A percentile compares a stretch with the other conserved stretches of the same genome.
phyloP scores from a whole-genome alignment of 30 jellyfish, hydroid and myxozoan species.

The Haliclystus octoradiatus region DNA sequence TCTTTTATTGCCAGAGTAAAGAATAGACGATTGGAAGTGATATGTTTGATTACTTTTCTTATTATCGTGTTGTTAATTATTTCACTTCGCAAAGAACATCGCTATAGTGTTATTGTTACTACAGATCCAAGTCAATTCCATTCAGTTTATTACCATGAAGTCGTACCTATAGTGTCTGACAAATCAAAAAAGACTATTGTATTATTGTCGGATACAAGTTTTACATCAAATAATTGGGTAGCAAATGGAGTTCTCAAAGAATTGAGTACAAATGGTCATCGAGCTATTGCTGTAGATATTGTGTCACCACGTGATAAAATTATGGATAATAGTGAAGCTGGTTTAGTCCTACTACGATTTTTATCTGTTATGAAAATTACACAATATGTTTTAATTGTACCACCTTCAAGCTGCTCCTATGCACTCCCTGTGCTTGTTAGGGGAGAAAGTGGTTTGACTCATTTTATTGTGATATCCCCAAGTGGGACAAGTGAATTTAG shows the following conservation, averaged over 20 bases:
- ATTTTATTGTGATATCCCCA: background rate
- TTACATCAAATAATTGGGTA: background rate
- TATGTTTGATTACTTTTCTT: no score
- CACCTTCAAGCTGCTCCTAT: background rate
- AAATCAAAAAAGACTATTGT: background rate
- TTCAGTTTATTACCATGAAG: no score
- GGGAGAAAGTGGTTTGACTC: background rate
- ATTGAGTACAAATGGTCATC: background rate
- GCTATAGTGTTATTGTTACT: no score
- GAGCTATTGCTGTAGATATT: background rate
- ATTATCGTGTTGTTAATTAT: no score
- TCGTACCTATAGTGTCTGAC: no score
- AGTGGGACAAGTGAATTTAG: background rate
- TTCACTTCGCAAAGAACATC: no score
- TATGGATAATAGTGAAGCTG: background rate
- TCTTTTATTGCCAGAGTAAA: no score
- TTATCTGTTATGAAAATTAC: background rate
- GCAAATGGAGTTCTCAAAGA: background rate
- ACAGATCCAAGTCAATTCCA: no score
- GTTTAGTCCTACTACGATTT: background rate
- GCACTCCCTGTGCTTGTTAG: background rate
- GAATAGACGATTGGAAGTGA: no score
- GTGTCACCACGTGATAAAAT: background rate
- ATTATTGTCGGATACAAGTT: background rate
- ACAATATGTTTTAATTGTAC: background rate